A percentile compares a stretch with the other conserved stretches of the same genome.
These are phyloP conservation scores for Lysandra coridon DNA, from an alignment of 2,888 invertebrate species.

Conservation along the genomic window DNA sequence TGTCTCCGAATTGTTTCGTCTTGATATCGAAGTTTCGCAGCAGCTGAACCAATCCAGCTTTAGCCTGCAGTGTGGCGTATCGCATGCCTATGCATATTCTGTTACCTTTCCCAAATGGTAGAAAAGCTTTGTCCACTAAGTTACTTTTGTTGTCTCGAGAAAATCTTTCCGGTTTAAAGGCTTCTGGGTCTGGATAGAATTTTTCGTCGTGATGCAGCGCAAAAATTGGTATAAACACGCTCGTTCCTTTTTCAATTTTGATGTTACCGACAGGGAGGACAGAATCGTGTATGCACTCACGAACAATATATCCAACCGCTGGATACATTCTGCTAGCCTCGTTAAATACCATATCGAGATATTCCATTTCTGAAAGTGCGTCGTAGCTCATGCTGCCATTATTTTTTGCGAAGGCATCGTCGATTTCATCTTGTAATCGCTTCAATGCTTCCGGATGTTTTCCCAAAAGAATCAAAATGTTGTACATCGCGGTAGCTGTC, in stretches of 20 bases:
- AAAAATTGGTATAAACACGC: conserved; percentile 51
- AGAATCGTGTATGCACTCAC: conserved; percentile 51
- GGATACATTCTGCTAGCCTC: conserved; percentile 56
- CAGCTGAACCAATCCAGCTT: conserved; percentile 49
- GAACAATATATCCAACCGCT: conserved; percentile 50
- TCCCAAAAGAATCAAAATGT: conserved; percentile 54
- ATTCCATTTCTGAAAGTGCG: conserved; percentile 50
- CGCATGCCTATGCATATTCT: conserved; percentile 66
- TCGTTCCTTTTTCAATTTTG: conserved; percentile 53
- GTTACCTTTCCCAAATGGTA: conserved; percentile 71
- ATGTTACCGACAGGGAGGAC: conserved; percentile 57
- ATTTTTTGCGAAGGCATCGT: conserved; percentile 46
- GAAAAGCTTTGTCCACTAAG: conserved; percentile 49
- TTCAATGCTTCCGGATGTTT: conserved; percentile 48
- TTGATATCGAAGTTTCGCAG: conserved; percentile 35
- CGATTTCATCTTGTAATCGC: conserved; percentile 43
- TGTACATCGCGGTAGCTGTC: conserved; percentile 53
- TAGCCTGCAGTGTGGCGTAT: conserved; percentile 49
- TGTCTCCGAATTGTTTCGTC: not conserved
- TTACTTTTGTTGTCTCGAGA: conserved; percentile 47
- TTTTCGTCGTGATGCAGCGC: conserved; percentile 63
- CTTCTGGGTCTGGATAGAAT: conserved; percentile 63
- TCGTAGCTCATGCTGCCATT: conserved; percentile 52
- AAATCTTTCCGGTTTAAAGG: conserved; percentile 66
- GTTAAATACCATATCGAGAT: conserved; percentile 54